Evolutionary conservation across 1,140 invertebrate genomes (phyloP), one percentile per base, ranked within the genome.

Genomic region (Trinorchestia longiramus): DNA sequence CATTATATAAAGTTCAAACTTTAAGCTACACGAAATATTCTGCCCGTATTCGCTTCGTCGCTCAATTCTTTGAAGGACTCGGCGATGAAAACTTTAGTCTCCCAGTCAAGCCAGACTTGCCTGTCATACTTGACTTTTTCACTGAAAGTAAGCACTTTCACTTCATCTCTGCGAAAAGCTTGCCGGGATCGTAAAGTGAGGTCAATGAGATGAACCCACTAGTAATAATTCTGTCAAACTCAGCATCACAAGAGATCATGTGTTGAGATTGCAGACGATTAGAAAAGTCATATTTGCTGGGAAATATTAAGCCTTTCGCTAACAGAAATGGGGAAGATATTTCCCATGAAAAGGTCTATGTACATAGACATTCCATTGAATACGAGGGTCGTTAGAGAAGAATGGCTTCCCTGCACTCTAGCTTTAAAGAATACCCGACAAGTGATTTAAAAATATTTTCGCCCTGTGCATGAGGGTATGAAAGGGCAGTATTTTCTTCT

Each of bases 61-160:
- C 28, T 36, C 62, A 3, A 77, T 15, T 36, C 1, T 77, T 77
- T 36, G 28, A 77, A 77, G 15, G 28, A 77, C 62, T 77, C 28
- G 36, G 36, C 62, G 47, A 53, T 77, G 62, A 77, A 77, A 77
- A 77, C 28, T 36, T 53, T 6, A 53, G 47, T 53, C 47, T 87
- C 3, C 47, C 47, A 41, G 0, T 42, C 88, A 4, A 15, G 88
- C 88, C 41, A 90, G 47, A 94, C 43, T 94, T 94, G 92, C 43
- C 43, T 47, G 47, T 94, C 92, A 45, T 11, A n/a, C 44, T 94
- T 45, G 43, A 45, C 43, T 94, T 47, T 94, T 94, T 43, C 43
- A 47, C 92, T 43, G 92, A 94, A 94, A 94, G 43, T 45, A 44
- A 94, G 92, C 92, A 91, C 92, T 47, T 94, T 45, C 92, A 94